Evolutionary conservation across 2,888 invertebrate species (phyloP).

Genomic region (Patella pellucida): DNA sequence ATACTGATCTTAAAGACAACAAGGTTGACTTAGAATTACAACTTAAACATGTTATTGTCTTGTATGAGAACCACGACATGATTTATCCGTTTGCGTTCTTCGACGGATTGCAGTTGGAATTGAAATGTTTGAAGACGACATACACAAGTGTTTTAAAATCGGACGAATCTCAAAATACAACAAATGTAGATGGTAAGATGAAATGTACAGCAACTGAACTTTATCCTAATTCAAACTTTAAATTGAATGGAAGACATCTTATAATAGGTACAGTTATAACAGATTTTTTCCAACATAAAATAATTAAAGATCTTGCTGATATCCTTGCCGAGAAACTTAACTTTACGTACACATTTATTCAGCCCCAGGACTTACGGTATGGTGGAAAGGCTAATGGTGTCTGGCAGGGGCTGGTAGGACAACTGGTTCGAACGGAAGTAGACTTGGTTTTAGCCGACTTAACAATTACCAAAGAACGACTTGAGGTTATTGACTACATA

Average conservation of each 20-base stretch:
- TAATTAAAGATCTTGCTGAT: neutral
- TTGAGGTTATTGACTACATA: neutral
- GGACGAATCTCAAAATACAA: no score
- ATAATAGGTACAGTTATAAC: neutral
- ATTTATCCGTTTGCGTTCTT: no score
- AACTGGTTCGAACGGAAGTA: neutral
- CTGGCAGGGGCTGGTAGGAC: neutral
- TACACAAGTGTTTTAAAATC: no score
- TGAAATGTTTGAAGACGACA: no score
- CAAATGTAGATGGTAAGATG: no score
- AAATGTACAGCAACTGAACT: neutral
- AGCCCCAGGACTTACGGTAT: neutral
- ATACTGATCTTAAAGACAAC: no score
- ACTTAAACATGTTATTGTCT: no score
- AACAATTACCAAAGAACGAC: neutral
- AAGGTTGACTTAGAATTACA: no score
- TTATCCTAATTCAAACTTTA: neutral
- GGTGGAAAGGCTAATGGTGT: neutral
- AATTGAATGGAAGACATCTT: neutral
- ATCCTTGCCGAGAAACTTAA: neutral
- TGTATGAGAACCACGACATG: no score
- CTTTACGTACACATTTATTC: neutral
- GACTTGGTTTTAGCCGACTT: neutral
- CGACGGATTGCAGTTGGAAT: no score
- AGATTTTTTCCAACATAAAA: neutral